These are phyloP conservation scores for Mnemiopsis leidyi DNA, from an alignment of 37 sponge, comb jelly and placozoan genomes.

Conservation along the genomic window DNA sequence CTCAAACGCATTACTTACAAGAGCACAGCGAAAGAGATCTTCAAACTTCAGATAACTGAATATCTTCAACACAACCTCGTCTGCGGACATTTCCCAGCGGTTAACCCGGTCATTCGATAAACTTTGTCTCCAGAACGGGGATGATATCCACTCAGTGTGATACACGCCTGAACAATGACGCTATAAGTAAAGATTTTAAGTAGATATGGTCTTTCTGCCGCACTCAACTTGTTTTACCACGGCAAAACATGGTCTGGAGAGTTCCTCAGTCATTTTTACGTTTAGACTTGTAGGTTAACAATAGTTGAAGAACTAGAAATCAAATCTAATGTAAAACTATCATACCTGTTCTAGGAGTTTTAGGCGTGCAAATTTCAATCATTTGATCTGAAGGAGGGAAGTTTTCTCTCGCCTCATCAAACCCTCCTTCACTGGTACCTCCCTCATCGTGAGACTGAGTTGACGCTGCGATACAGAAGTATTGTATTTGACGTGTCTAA, in stretches of 20 bases:
- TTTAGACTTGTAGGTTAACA: no score
- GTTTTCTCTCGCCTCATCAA: constrained; percentile 10
- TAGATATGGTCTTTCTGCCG: no score
- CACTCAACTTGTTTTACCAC: no score
- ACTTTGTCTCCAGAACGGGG: constrained; percentile 41
- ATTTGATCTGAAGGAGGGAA: neutral
- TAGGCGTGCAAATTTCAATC: neutral
- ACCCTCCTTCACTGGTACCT: constrained; percentile 10
- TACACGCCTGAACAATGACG: constrained; percentile 28
- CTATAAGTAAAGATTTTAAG: no score
- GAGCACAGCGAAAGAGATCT: constrained; percentile 46
- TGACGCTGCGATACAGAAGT: no score
- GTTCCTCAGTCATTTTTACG: no score
- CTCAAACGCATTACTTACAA: no score
- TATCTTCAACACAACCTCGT: constrained; percentile 33
- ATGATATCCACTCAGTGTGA: constrained; percentile 63
- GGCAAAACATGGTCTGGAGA: no score
- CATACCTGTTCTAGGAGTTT: constrained; percentile 34
- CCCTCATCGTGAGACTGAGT: constrained; percentile 16
- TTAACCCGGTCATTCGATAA: constrained; percentile 14
- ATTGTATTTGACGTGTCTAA: no score
- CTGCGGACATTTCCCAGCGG: neutral
- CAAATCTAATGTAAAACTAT: no score
- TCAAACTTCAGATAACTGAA: constrained; percentile 63
- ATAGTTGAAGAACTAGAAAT: no score